Conservation (phyloP, 1,140 invertebrate genomes). For the Nymphalis io region DNA sequence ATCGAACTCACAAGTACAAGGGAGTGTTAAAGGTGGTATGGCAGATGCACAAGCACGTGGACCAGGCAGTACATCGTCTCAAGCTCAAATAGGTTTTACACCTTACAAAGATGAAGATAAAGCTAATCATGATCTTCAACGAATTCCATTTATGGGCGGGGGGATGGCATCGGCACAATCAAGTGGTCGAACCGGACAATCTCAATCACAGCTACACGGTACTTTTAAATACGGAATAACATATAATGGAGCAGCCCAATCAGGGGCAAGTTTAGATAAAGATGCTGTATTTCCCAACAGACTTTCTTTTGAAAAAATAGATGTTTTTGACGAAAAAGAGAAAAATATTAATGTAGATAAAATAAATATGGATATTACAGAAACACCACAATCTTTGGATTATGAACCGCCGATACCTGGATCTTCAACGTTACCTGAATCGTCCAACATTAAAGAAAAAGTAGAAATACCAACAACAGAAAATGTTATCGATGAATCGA, state of each 20-base stretch:
- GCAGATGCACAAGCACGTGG: constrained; percentile 92
- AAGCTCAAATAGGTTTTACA: constrained; percentile 92
- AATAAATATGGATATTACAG: constrained; percentile 68
- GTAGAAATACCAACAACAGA: constrained; percentile 36
- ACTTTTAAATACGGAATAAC: constrained; percentile 89
- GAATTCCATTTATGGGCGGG: constrained; percentile 85
- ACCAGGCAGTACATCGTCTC: constrained; percentile 90
- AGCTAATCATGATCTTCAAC: constrained; percentile 67
- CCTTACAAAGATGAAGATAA: constrained; percentile 84
- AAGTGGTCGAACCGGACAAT: constrained; percentile 86
- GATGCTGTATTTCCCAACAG: constrained; percentile 69
- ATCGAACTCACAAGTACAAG: constrained; percentile 88
- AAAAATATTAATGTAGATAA: constrained; percentile 73
- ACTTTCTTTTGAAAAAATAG: constrained; percentile 69
- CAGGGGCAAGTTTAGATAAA: constrained; percentile 86
- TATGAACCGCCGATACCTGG: constrained; percentile 35
- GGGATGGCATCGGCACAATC: constrained; percentile 89
- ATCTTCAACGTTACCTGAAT: constrained; percentile 30
- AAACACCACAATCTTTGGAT: constrained; percentile 55
- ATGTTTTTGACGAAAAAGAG: constrained; percentile 71
- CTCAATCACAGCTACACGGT: constrained; percentile 89
- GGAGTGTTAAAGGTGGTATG: constrained; percentile 88
- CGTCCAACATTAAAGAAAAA: constrained; percentile 26
- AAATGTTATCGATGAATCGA: constrained; percentile 45
- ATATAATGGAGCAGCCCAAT: constrained; percentile 90